A percentile compares a stretch with the other conserved stretches of the same genome.
Evolutionary conservation across 1,140 invertebrate genomes (phyloP).

Genomic region (Monomorium pharaonis): DNA sequence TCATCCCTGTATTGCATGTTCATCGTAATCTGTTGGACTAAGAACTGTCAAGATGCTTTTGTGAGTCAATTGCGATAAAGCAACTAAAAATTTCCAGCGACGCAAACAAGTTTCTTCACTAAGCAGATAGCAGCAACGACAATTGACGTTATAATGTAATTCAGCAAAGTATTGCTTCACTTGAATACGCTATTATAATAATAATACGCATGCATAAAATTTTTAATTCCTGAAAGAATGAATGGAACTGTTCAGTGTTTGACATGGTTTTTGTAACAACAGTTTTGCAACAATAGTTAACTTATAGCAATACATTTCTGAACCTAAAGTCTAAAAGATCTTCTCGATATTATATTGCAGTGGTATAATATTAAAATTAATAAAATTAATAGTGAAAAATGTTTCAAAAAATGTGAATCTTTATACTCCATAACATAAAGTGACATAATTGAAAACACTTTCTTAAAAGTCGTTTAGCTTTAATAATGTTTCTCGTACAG

Average conservation of each 20-base stretch:
- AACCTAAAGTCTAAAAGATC: neutral
- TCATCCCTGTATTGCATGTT: neutral
- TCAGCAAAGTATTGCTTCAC: neutral
- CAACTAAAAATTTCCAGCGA: constrained; percentile 33
- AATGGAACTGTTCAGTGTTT: neutral
- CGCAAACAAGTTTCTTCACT: constrained; percentile 49
- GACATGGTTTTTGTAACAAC: too few species aligned
- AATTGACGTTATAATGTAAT: neutral
- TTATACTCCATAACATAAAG: neutral
- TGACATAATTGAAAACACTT: neutral
- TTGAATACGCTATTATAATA: neutral
- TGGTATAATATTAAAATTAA: neutral
- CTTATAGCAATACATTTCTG: neutral
- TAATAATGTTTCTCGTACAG: neutral
- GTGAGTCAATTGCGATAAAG: constrained; percentile 36
- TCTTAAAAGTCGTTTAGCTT: neutral
- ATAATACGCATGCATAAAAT: neutral
- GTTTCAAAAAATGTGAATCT: neutral
- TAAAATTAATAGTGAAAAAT: neutral
- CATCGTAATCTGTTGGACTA: neutral
- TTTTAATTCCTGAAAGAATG: neutral
- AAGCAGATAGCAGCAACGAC: constrained; percentile 25
- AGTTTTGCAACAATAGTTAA: neutral
- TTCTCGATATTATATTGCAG: neutral
- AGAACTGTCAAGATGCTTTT: constrained; percentile 21